Evolutionary conservation across 2,113 vertebrate genomes (phyloP).

Genomic region (Microtus oregoni): DNA sequence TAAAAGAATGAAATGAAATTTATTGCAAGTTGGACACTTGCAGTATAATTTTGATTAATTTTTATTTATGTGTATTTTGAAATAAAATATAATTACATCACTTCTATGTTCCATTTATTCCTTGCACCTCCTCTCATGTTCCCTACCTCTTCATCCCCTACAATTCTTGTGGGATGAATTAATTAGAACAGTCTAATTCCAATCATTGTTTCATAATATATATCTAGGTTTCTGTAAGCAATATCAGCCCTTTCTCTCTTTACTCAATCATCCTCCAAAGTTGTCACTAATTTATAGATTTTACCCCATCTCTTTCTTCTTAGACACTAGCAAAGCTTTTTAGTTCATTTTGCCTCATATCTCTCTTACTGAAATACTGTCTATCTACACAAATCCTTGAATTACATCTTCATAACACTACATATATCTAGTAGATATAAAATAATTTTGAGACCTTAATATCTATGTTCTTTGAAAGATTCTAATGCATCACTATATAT

Average conservation of each 20-base stretch:
- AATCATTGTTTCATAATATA: not conserved
- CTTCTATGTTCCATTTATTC: not conserved
- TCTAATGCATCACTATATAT: not conserved
- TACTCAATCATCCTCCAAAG: not conserved
- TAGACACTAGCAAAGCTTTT: not conserved
- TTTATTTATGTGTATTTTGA: not conserved
- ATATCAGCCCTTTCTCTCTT: not conserved
- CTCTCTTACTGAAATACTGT: not conserved
- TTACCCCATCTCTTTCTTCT: not conserved
- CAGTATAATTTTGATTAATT: not conserved
- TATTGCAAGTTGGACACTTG: not conserved
- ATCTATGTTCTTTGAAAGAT: not conserved
- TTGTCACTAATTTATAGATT: not conserved
- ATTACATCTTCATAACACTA: not conserved
- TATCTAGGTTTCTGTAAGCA: not conserved
- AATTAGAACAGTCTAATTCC: not conserved
- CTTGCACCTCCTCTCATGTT: not conserved
- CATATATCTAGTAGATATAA: not conserved
- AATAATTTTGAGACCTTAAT: conserved; percentile 2
- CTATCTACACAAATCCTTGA: not conserved
- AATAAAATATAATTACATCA: not conserved
- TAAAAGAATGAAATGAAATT: not conserved
- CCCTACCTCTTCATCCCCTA: not conserved
- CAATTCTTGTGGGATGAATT: not conserved
- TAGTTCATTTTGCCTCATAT: not conserved